Base-by-base conservation (phyloP, 2,113 vertebrate species). In the Forbesichthys agassizii region DNA sequence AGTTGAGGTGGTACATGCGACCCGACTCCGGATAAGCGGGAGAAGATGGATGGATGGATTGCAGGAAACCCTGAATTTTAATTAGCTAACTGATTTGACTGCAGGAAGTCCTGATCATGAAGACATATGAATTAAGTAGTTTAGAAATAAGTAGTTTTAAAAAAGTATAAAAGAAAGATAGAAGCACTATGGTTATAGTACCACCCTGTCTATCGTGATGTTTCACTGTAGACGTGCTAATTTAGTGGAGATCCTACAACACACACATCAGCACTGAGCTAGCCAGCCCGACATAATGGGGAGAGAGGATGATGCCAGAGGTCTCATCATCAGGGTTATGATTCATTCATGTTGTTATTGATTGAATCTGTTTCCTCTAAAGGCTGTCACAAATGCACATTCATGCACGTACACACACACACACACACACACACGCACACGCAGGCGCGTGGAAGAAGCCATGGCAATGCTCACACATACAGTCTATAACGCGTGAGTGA, bases 271-370 rank as follows among this genome's bases (percentile, higher is more conserved):
- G 64, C 20, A 5, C n/a, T 60, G 18, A 65, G 27, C 33, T 46
- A 27, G 57, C 71, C 18, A 65, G 64, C 20, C 36, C 53, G 42
- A 48, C 3, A 0, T 46, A 9, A 69, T 51, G 33, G 9, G 51
- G 36, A n/a, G 46, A 48, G 11, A 27, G 27, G 27, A 27, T 27
- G 36, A 47, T 51, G 48, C 13, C 61, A 16, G 83, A 11, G 27
- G 20, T 63, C 69, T 70, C 54, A 18, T 71, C 60, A 80, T 81
- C 66, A 9, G 65, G 52, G 75, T 5, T 5, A 42, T 8, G 36
- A 54, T 9, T 69, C 60, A 82, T 36, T 64, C 61, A 78, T 73
- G 68, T 58, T 70, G 52, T 75, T 74, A 64, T 47, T 51, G 68
- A 85, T 67, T 20, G 60, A 66, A 67, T 6, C 64, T 33, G 60